These are phyloP conservation scores for Lordiphosa fenestrarum DNA, from an alignment of 2,888 invertebrate genomes.

Conservation along the genomic window DNA sequence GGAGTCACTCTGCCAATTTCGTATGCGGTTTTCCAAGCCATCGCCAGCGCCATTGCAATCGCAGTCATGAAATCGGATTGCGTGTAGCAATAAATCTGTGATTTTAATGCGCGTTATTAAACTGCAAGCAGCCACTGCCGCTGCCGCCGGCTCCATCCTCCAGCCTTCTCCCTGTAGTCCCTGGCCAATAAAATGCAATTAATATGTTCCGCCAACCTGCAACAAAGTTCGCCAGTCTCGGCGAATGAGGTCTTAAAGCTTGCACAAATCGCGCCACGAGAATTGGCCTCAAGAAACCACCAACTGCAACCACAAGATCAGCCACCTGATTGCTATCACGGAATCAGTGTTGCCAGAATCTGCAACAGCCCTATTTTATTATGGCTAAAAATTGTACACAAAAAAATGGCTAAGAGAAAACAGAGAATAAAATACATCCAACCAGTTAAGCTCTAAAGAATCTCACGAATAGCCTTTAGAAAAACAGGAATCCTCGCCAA, in stretches of 20 bases:
- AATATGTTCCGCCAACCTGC: conserved; percentile 70
- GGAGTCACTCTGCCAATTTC: conserved; percentile 2
- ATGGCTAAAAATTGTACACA: too few relatives aligned
- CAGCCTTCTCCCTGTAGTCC: conserved; percentile 1
- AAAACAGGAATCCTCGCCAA: too few relatives aligned
- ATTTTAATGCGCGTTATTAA: conserved; percentile 73
- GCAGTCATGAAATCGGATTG: conserved; percentile 68
- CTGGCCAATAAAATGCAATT: conserved; percentile 75
- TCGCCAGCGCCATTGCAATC: conserved; percentile 40
- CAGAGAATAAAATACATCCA: too few relatives aligned
- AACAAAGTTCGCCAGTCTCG: conserved; percentile 55
- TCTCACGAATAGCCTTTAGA: too few relatives aligned
- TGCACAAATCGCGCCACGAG: conserved; percentile 55
- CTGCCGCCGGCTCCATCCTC: not conserved
- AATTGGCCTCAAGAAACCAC: conserved; percentile 15
- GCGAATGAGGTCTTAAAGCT: conserved; percentile 46
- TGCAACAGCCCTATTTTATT: too few relatives aligned
- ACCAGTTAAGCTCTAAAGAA: too few relatives aligned
- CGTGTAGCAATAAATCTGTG: conserved; percentile 69
- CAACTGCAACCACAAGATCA: conserved; percentile 5
- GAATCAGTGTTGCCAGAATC: too few relatives aligned
- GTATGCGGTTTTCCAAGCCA: conserved; percentile 37
- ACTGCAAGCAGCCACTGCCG: conserved; percentile 53
- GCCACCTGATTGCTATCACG: not conserved
- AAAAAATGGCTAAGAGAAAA: too few relatives aligned